These are phyloP conservation scores for Reinhardtius hippoglossoides DNA, from an alignment of 2,113 vertebrate genomes.

Conservation along the genomic window DNA sequence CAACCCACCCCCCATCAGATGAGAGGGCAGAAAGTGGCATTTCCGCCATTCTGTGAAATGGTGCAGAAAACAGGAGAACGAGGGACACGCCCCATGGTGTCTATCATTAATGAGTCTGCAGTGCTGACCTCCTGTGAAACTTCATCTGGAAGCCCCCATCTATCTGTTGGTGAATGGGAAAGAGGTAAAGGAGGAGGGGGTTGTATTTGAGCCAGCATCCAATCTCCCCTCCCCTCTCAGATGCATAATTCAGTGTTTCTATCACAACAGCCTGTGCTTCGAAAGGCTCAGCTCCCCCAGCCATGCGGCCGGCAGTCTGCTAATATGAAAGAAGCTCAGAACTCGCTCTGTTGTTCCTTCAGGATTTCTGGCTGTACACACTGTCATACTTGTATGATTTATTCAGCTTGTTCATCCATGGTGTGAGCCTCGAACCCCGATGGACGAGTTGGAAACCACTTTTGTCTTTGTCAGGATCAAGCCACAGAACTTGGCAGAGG, in stretches of 20 bases:
- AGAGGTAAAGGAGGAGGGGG: conserved; percentile 49
- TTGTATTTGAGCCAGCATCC: conserved; percentile 66
- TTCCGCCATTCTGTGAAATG: conserved; percentile 78
- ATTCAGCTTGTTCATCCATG: conserved; percentile 76
- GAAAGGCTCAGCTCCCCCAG: conserved; percentile 77
- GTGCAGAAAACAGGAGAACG: conserved; percentile 73
- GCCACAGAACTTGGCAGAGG: conserved; percentile 69
- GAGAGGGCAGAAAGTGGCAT: conserved; percentile 57
- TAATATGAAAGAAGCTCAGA: conserved; percentile 77
- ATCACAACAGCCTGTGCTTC: conserved; percentile 80
- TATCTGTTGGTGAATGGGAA: conserved; percentile 72
- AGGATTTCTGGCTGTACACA: conserved; percentile 71
- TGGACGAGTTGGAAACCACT: conserved; percentile 68
- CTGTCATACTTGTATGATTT: conserved; percentile 77
- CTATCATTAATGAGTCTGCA: conserved; percentile 64
- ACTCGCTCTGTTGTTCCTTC: conserved; percentile 73
- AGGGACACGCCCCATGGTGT: conserved; percentile 52
- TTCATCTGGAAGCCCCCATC: conserved; percentile 72
- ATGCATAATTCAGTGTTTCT: conserved; percentile 84
- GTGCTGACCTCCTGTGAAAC: conserved; percentile 73
- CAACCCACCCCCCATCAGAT: conserved; percentile 32
- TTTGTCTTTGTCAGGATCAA: conserved; percentile 70
- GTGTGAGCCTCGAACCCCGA: conserved; percentile 67
- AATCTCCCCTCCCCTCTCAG: conserved; percentile 67
- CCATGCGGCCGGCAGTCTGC: conserved; percentile 78